These are phyloP conservation scores for Sinosuthora webbiana DNA, from an alignment of 2,113 vertebrate species.

Conservation along the genomic window DNA sequence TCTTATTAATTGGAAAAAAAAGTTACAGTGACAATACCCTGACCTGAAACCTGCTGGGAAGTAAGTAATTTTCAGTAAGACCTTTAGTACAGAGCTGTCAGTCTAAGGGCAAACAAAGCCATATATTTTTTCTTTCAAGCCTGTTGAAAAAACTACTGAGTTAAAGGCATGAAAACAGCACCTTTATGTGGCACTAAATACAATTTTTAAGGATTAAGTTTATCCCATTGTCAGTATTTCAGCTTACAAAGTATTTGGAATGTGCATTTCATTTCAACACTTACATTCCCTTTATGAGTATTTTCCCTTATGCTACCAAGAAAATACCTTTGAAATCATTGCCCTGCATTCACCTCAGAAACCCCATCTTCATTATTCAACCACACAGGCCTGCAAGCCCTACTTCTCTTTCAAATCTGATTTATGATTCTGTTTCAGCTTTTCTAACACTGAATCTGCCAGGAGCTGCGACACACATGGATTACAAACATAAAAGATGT, in stretches of 20 bases:
- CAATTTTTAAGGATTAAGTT: background rate
- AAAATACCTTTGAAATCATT: background rate
- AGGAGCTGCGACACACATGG: background rate
- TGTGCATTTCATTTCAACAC: background rate
- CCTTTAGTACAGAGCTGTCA: background rate
- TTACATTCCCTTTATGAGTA: background rate
- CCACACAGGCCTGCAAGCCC: background rate
- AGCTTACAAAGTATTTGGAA: background rate
- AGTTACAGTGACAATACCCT: background rate
- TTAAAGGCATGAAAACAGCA: background rate
- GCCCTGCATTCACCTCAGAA: background rate
- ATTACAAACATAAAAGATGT: background rate
- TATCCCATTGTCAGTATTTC: background rate
- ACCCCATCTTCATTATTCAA: background rate
- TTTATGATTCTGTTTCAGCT: background rate
- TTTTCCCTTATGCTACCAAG: background rate
- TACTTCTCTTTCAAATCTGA: background rate
- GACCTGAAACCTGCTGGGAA: background rate
- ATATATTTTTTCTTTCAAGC: background rate
- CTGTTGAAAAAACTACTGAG: background rate
- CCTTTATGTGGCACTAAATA: background rate
- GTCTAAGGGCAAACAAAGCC: background rate
- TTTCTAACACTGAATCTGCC: background rate
- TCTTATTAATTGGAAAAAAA: background rate
- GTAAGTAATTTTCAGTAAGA: background rate